These are phyloP conservation scores for Psittacula cyanocephala DNA, from an alignment of 2,113 vertebrate species.

Conservation along the genomic window DNA sequence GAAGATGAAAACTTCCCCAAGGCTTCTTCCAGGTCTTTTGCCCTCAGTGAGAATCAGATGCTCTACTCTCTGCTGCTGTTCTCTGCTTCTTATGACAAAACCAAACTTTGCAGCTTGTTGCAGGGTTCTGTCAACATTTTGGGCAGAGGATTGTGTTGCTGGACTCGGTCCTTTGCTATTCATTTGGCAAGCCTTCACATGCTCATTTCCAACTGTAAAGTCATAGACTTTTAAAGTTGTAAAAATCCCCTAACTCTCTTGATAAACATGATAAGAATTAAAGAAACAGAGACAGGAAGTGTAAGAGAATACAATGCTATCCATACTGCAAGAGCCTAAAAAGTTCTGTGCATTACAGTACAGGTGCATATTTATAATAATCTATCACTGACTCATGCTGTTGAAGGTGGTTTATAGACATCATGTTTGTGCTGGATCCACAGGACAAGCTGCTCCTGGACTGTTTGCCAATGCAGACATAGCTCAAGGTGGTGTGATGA, in stretches of 20 bases:
- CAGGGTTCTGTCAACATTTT: not conserved
- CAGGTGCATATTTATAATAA: not conserved
- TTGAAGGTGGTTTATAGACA: not conserved
- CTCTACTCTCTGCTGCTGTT: not conserved
- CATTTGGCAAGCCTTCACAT: not conserved
- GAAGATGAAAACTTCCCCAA: not conserved
- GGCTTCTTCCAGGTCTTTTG: not conserved
- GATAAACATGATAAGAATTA: not conserved
- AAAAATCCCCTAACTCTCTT: not conserved
- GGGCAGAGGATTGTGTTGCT: not conserved
- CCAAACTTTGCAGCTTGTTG: not conserved
- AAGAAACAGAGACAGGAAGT: not conserved
- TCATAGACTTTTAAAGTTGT: not conserved
- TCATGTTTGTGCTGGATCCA: not conserved
- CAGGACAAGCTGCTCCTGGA: not conserved
- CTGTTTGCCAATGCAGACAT: not conserved
- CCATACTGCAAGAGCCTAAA: not conserved
- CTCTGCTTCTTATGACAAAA: not conserved
- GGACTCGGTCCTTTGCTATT: not conserved
- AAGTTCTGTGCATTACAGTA: not conserved
- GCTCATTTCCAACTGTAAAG: slow-evolving; percentile 21
- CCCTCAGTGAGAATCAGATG: not conserved
- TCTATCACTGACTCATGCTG: not conserved
- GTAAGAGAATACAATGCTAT: not conserved
- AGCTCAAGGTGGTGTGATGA: not conserved